Base-by-base conservation (phyloP, 2,113 vertebrate species). In the Hirundichthys speculiger region DNA sequence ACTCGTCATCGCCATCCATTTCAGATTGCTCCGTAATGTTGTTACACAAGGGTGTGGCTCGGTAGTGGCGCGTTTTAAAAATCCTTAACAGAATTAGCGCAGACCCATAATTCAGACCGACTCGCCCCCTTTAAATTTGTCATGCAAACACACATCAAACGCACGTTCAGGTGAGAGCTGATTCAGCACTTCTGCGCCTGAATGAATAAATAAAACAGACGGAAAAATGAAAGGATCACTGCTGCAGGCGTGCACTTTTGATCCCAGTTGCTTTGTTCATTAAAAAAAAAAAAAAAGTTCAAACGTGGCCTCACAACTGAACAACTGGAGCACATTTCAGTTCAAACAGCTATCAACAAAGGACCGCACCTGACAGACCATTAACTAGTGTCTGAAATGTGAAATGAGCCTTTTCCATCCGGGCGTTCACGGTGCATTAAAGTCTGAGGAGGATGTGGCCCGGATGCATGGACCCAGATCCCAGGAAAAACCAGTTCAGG, bases 41-140 rank as follows among this genome's bases (percentile, higher is more conserved):
- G 78, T 82, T 83, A 59, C 48, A 64, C 63, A 46, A 51, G 82
- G 87, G 89, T 43, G 86, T 86, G 89, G 74, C 76, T 64, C 56
- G 19, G 71, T 1, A 3, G 47, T 12, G 16, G 8, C 42, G 55
- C 70, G 30, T 25, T 34, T 42, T 45, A 45, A 48, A 79, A 70
- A 67, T 38, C 47, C 38, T 22, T 58, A n/a, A n/a, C n/a, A n/a
- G 70, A 72, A 75, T 73, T 62, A 73, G 38, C 20, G 79, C 64
- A 15, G 64, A 69, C 61, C 34, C 62, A 69, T 47, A 46, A 50
- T 54, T 52, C 59, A 20, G 41, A 24, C 41, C 65, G 22, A 60
- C 46, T 2, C 11, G 5, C 51, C 61, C 48, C 63, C 70, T 52
- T 41, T 49, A 51, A 70, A 40, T 10, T 13, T 11, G 38, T 79